Percentiles rank a stretch among this genome's conserved stretches.
Conservation (phyloP, 2,888 invertebrate species). For the Globia sparganii region DNA sequence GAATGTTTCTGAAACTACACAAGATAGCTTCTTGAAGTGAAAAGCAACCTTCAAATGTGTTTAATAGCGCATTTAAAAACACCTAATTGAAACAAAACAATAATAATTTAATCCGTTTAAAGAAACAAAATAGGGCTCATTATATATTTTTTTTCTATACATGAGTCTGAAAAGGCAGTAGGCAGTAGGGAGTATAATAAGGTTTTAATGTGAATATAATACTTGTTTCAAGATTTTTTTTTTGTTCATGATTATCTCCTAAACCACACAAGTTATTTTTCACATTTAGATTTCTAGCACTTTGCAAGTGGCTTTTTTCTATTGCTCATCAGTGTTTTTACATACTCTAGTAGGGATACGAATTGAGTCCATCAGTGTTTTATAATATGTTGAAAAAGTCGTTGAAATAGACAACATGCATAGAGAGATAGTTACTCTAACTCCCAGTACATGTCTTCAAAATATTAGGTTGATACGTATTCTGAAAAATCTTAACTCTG, state of each 20-base stretch:
- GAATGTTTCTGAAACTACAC: no score
- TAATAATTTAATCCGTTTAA: not conserved
- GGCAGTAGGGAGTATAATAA: not conserved
- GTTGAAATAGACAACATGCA: not conserved
- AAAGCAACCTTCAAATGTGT: no score
- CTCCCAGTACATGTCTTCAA: not conserved
- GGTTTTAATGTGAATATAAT: not conserved
- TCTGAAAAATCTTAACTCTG: not conserved
- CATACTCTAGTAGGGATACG: not conserved
- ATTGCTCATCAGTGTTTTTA: not conserved
- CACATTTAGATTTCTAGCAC: no score
- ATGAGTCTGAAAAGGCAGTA: not conserved
- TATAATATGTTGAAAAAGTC: not conserved
- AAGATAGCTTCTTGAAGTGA: not conserved
- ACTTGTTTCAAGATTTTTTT: not conserved
- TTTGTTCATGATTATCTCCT: not conserved
- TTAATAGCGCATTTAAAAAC: not conserved
- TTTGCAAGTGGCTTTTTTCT: no score
- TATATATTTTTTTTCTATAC: not conserved
- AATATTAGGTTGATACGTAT: not conserved
- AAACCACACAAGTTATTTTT: no score
- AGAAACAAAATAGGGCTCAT: not conserved
- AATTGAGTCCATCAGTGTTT: not conserved
- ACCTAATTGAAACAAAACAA: not conserved
- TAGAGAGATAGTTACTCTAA: no score